phyloP scores from a whole-genome alignment of 2,797 vertebrate species.

The Diceros bicornis region DNA sequence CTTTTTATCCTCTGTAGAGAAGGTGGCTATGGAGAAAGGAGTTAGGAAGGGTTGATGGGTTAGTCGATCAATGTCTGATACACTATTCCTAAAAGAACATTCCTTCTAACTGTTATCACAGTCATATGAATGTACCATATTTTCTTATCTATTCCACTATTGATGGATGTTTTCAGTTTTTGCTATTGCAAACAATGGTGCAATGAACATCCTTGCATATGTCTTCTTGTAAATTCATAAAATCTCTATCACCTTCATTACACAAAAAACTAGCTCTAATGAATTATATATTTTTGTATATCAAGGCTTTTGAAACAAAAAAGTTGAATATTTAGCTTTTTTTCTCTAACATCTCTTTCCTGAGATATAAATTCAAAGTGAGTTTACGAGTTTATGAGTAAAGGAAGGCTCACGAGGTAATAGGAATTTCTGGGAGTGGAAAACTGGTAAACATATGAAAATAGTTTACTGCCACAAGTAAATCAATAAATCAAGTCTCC shows the following conservation, averaged over 20 bases:
- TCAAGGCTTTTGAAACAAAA: slow-evolving; percentile 46
- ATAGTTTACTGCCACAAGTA: neutral
- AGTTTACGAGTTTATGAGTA: neutral
- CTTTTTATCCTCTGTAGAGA: neutral
- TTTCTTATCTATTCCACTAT: neutral
- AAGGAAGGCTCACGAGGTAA: neutral
- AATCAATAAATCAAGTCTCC: neutral
- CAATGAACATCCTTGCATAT: neutral
- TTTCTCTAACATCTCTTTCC: neutral
- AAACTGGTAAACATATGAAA: slow-evolving; percentile 8
- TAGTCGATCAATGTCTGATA: neutral
- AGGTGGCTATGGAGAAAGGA: neutral
- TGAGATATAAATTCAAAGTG: neutral
- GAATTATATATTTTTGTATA: neutral
- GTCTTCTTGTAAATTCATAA: slow-evolving; percentile 4
- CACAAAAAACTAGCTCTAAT: neutral
- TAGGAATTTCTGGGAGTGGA: neutral
- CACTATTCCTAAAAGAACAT: neutral
- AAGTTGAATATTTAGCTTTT: slow-evolving; percentile 39
- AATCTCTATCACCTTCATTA: neutral
- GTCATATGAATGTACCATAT: neutral
- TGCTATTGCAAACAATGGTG: neutral
- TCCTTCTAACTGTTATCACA: neutral
- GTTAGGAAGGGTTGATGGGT: neutral
- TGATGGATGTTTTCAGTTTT: slow-evolving; percentile 9